Evolutionary conservation across 2,797 vertebrate genomes (phyloP), one percentile per base, ranked within the genome.

Genomic region (Mormyrops attenuatus): DNA sequence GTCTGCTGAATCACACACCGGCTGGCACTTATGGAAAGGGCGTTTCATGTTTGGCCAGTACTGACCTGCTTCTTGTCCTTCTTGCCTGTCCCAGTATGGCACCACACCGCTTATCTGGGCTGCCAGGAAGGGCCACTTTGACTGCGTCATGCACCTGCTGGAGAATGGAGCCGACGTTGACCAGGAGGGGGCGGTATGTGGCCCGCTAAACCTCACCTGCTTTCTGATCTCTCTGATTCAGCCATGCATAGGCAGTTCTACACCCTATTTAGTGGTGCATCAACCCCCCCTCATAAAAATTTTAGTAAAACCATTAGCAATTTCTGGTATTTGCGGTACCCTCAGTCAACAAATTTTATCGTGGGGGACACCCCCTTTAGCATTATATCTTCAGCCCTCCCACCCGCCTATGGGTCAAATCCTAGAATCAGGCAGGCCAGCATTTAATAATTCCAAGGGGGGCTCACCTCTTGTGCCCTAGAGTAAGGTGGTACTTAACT

Each of bases 71-170:
- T 88, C 5, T n/a, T 86, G 84, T 86, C 85, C 6, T 53, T 13
- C 38, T 8, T 90, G 87, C 90, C 55, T 88, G 87, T 26, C 47
- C 4, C 91, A 99, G 99, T 99, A 99, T 92, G 99, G 99, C 63
- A 99, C 99, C 47, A 99, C 99, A 6, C 96, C 98, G 2, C 93
- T 99, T 92, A 98, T 99, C 89, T 99, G 99, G 99, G 99, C 98
- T 0, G 95, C 98, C 1, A 97, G 99, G 89, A 99, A 98, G 5
- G 98, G 98, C 52, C 97, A 99, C 93, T 95, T 97, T 91, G 97
- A 99, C 17, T 96, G 97, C 88, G 98, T 99, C 90, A 97, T 96
- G 91, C 97, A 99, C 90, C 95, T 99, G 60, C 92, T 99, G 91
- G 97, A 97, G 89, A 97, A 97, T 87, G 98, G 97, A 85, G 98